Percentiles rank a stretch among this genome's conserved stretches.
phyloP scores from a whole-genome alignment of 2,888 invertebrate genomes.

The Temnothorax ravouxi region DNA sequence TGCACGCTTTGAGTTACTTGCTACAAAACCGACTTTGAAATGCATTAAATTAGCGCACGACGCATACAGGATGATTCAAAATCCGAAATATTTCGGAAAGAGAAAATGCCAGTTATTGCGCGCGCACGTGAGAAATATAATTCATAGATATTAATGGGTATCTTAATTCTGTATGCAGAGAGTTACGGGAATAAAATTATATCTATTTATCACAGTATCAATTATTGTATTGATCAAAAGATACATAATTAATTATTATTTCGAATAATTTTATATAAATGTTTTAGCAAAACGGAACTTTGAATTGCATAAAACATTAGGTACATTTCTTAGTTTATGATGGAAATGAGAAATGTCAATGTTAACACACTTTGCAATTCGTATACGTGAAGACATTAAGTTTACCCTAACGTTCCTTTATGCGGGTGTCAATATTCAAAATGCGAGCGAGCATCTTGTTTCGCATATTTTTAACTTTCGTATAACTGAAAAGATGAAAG shows the following conservation, averaged over 20 bases:
- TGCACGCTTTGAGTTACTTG: conserved; percentile 34
- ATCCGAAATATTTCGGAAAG: neutral
- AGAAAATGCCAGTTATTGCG: neutral
- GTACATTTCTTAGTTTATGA: neutral
- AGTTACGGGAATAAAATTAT: neutral
- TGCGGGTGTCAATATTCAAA: neutral
- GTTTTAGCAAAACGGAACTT: neutral
- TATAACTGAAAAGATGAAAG: neutral
- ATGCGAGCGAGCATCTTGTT: neutral
- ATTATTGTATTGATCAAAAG: neutral
- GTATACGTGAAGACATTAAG: neutral
- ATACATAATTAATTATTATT: neutral
- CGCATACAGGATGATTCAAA: conserved; percentile 26
- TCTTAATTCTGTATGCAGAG: neutral
- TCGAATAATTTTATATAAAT: neutral
- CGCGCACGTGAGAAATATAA: neutral
- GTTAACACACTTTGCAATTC: neutral
- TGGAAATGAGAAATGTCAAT: neutral
- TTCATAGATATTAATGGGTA: neutral
- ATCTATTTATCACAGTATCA: neutral
- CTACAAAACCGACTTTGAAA: conserved; percentile 56
- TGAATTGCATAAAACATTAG: neutral
- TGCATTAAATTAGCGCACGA: conserved; percentile 63
- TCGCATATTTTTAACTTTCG: neutral
- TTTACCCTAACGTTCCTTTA: neutral